Evolutionary conservation across 37 sponge, comb jelly and placozoan genomes (phyloP).

Genomic region (Oscarella lobularis): DNA sequence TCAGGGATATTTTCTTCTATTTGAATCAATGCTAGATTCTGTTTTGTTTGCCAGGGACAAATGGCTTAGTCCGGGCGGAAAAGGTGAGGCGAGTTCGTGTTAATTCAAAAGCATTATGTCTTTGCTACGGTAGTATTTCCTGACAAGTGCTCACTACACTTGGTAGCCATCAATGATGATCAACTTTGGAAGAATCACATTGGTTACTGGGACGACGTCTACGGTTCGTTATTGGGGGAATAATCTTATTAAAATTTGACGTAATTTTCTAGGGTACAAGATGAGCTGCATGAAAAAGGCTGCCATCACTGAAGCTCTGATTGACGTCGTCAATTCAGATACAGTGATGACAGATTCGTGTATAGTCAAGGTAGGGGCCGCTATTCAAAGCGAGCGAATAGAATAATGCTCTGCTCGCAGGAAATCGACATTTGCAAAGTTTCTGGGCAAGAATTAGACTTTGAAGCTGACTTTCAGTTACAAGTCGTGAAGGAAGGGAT

Average conservation of each 20-base stretch:
- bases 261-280: slow-evolving; percentile 37
- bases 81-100: slow-evolving; percentile 16
- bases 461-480: neutral
- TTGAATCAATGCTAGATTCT: slow-evolving; percentile 80
- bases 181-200: slow-evolving; percentile 17
- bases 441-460: neutral
- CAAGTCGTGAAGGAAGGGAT: neutral
- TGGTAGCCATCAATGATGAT: slow-evolving; percentile 47
- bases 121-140: slow-evolving; percentile 51
- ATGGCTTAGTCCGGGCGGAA: slow-evolving; percentile 27
- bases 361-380: slow-evolving; percentile 35
- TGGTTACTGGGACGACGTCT: slow-evolving; percentile 58
- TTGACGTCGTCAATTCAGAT: slow-evolving; percentile 13
- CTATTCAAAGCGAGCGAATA: too few species aligned
- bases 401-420: neutral
- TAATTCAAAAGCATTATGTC: neutral
- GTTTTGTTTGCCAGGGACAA: slow-evolving; percentile 64
- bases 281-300: slow-evolving; percentile 55
- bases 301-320: slow-evolving; percentile 34
- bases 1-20: slow-evolving; percentile 71
- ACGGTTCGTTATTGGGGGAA: slow-evolving; percentile 23
- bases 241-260: neutral
- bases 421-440: slow-evolving; percentile 13
- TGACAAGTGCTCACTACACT: slow-evolving; percentile 27
- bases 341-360: slow-evolving; percentile 28